These are phyloP conservation scores for Enteromius mattozi DNA, from an alignment of 2,797 vertebrate species.

Conservation along the genomic window DNA sequence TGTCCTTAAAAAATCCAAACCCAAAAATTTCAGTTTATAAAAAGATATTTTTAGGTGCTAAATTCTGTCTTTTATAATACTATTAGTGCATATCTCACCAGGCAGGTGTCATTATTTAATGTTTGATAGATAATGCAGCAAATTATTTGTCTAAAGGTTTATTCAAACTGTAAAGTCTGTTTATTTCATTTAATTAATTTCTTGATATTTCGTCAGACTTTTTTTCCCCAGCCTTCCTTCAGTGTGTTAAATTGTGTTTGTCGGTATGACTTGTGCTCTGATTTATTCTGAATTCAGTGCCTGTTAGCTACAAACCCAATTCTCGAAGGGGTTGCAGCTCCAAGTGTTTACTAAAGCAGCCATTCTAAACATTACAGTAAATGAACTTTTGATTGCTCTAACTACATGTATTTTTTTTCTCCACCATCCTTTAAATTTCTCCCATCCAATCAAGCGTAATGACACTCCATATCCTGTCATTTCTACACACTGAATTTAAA, in stretches of 20 bases:
- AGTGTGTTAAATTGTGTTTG: constrained; percentile 24
- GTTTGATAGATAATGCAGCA: neutral
- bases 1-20: neutral
- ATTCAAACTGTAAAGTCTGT: constrained; percentile 2
- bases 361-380: constrained; percentile 28
- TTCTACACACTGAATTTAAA: constrained; percentile 67
- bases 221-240: neutral
- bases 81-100: neutral
- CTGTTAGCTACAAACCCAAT: constrained; percentile 27
- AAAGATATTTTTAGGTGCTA: neutral
- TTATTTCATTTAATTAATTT: constrained; percentile 41
- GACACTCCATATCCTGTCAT: constrained; percentile 65
- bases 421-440: constrained; percentile 17
- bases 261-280: constrained; percentile 23
- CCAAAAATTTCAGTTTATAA: neutral
- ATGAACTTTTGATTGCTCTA: constrained; percentile 9
- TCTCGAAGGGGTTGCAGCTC: constrained; percentile 12
- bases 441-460: constrained; percentile 60
- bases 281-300: constrained; percentile 33
- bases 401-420: constrained; percentile 16
- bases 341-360: constrained; percentile 21
- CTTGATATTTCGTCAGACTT: constrained; percentile 36
- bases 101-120: neutral
- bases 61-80: neutral
- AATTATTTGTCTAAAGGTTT: constrained; percentile 16